These are phyloP conservation scores for Miniopterus natalensis DNA, from an alignment of 2,113 vertebrate genomes.

Conservation along the genomic window DNA sequence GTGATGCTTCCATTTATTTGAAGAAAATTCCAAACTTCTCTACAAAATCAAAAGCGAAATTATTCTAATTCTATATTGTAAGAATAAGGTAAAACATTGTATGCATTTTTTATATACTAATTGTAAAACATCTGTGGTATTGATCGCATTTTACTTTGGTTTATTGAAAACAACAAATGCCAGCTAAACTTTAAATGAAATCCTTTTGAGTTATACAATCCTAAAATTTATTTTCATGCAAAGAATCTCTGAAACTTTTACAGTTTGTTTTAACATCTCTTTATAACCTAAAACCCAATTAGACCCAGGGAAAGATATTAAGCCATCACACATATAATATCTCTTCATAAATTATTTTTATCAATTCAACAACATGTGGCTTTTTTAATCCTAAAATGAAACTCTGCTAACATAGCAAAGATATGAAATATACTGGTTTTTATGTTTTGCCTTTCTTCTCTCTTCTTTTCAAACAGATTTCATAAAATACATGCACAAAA, in stretches of 20 bases:
- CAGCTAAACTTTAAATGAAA: slow-evolving; percentile 44
- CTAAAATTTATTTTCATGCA: slow-evolving; percentile 45
- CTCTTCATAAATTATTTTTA: slow-evolving; percentile 41
- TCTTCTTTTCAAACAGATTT: slow-evolving; percentile 21
- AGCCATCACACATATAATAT: background rate
- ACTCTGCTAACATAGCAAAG: background rate
- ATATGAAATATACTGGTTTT: slow-evolving; percentile 22
- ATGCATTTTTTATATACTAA: slow-evolving; percentile 7
- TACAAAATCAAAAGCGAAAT: slow-evolving; percentile 44
- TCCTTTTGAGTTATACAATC: background rate
- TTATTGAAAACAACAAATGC: background rate
- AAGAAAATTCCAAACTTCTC: background rate
- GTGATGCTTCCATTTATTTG: background rate
- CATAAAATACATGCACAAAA: slow-evolving; percentile 25
- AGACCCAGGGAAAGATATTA: background rate
- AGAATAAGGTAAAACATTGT: background rate
- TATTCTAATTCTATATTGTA: background rate
- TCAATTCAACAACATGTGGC: background rate
- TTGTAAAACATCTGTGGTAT: background rate
- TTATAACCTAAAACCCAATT: background rate
- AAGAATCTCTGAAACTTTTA: slow-evolving; percentile 30
- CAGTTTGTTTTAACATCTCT: background rate
- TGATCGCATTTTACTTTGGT: background rate
- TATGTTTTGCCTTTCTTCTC: background rate
- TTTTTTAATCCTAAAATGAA: slow-evolving; percentile 52